A percentile compares a stretch with the other conserved stretches of the same genome.
phyloP scores from a whole-genome alignment of 1,140 invertebrate genomes.

The Muscidifurax raptorellus region DNA sequence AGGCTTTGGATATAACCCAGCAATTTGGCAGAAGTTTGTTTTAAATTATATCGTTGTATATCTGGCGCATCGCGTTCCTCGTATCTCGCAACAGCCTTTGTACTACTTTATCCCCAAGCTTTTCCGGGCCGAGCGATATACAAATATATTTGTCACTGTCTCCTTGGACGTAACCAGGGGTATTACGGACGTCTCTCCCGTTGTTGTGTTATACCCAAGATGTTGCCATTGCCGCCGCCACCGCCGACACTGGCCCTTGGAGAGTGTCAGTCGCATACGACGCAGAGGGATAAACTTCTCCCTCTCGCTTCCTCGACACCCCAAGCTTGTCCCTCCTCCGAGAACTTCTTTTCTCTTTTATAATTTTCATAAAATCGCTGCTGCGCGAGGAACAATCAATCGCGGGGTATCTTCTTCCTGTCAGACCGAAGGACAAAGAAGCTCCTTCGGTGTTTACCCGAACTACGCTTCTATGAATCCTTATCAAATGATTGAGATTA shows the following conservation, averaged over 20 bases:
- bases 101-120: conserved; percentile 37
- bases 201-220: conserved; percentile 25
- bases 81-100: not conserved
- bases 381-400: not conserved
- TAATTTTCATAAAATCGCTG: conserved; percentile 9
- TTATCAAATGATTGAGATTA: not conserved
- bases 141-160: conserved; percentile 60
- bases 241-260: conserved; percentile 18
- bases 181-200: conserved; percentile 29
- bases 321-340: not conserved
- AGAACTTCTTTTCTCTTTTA: not conserved
- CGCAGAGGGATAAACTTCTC: conserved; percentile 30
- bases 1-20: not conserved
- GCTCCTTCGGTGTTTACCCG: not conserved
- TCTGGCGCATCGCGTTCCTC: not conserved
- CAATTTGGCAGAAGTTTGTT: conserved; percentile 20
- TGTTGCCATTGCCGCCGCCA: not conserved
- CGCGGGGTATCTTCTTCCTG: not conserved
- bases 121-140: conserved; percentile 54
- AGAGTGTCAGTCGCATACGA: conserved; percentile 35
- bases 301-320: not conserved
- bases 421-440: not conserved
- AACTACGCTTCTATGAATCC: not conserved
- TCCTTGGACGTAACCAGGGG: conserved; percentile 35
- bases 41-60: conserved; percentile 43